Base-by-base conservation (phyloP, 2,113 vertebrate genomes). In the Mustela lutreola region DNA sequence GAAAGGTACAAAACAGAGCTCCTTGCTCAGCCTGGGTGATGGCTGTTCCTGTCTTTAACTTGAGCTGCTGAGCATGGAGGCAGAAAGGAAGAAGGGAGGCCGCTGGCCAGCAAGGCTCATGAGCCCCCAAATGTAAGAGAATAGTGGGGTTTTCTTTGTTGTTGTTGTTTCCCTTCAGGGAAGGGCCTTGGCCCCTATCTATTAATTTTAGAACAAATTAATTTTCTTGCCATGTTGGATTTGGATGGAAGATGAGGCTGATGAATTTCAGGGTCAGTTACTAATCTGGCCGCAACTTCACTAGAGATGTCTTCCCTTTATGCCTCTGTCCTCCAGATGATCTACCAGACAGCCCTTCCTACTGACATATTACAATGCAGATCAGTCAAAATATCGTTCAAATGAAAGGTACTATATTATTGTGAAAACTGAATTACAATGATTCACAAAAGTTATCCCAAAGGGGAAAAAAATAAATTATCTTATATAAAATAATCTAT, bases 381-480 rank as follows among this genome's bases (percentile, higher is more conserved):
- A 98, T 97, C 97, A 94, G 98, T 98, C 97, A 95, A 98, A 97
- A 97, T 97, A 98, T 97, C 98, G 98, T 98, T 98, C 98, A 79
- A 94, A 94, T 24, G 80, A 98, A 96, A 63, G 89, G 93, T 33
- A 76, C 95, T 95, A 0, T 60, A 97, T 95, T 88, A 97, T 91
- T 93, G 95, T 97, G 9, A 94, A 92, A 90, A 28, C 97, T 75
- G 98, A 92, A 97, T 97, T 98, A 98, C 97, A 97, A 98, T 97
- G 98, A 98, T 98, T 98, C 97, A 98, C 96, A 98, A 84, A 96
- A 97, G 91, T 98, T 98, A 98, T 98, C 73, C 96, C 97, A 98
- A 97, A 65, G 89, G 65, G 2, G 33, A 97, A 98, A 98, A 99
- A 98, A 99, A 99, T 99, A 99, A 99, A 99, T 99, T 99, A 99